Evolutionary conservation across 2,113 vertebrate species (phyloP), one percentile per base, ranked within the genome.

Genomic region (Lipophrys pholis): DNA sequence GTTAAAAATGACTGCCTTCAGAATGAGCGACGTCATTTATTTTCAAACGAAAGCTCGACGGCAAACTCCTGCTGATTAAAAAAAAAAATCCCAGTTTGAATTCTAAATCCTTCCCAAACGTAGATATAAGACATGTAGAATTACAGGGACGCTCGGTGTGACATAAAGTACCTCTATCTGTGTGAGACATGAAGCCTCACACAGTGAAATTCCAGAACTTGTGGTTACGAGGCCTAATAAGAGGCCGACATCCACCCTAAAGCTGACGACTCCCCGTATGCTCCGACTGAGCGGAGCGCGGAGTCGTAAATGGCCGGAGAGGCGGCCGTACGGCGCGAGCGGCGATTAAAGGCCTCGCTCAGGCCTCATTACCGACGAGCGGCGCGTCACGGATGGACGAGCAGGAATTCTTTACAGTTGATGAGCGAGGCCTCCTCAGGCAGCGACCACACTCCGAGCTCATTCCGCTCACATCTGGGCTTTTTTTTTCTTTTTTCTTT

Each of bases 361-460:
- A 83, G 72, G 84, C 62, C 69, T 81, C 86, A 90, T 90, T 90
- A 88, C 77, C 80, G 49, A 59, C 65, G 55, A 78, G 56, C 78
- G 69, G 58, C 48, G 60, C 61, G 67, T 80, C 79, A 81, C 30
- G 69, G 78, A 64, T 65, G 77, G 50, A n/a, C 43, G 70, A 3
- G 49, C 63, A 75, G 46, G 49, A 70, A 86, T 60, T 52, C 58
- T 75, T 72, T 62, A 54, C 66, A 67, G 86, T 72, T 8, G 40
- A 77, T 49, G 50, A 63, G 50, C 8, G 38, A 49, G 15, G 11
- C 66, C 69, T 81, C 81, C 76, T 49, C 61, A 39, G 77, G 81
- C 71, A n/a, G n/a, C n/a, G n/a, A n/a, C n/a, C n/a, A n/a, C n/a
- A n/a, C n/a, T n/a, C n/a, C n/a, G n/a, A n/a, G n/a, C n/a, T n/a